Evolutionary conservation across 2,113 vertebrate genomes (phyloP).

Genomic region (Prinia subflava): DNA sequence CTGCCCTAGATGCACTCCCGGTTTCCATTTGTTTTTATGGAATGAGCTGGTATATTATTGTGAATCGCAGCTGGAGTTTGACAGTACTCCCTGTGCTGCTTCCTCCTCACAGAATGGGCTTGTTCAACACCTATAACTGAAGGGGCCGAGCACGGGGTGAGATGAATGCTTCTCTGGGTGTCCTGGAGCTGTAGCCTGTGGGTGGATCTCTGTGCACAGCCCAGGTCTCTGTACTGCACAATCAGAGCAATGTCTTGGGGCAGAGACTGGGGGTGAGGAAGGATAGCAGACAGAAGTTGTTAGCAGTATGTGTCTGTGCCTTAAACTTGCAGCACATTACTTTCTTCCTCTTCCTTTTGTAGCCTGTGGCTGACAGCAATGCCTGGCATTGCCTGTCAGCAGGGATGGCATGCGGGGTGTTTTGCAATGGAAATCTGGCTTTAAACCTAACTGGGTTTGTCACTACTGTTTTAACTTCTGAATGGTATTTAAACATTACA

Average conservation of each 20-base stretch:
- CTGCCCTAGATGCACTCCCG: not conserved
- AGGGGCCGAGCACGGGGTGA: not conserved
- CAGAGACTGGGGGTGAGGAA: not conserved
- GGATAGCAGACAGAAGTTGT: constrained; percentile 22
- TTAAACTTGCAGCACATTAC: constrained; percentile 29
- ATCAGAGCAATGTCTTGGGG: constrained; percentile 25
- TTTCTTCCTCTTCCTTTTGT: constrained; percentile 60
- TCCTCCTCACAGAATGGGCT: not conserved
- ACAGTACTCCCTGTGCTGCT: not conserved
- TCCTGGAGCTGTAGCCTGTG: not conserved
- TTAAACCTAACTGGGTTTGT: constrained; percentile 61
- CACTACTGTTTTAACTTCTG: constrained; percentile 53
- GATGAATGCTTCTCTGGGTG: not conserved
- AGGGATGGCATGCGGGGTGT: constrained; percentile 49
- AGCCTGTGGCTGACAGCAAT: constrained; percentile 51
- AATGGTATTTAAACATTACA: constrained; percentile 46
- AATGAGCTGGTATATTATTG: not conserved
- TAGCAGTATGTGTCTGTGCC: constrained; percentile 17
- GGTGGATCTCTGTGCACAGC: not conserved
- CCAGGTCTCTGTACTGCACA: not conserved
- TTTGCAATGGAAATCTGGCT: constrained; percentile 69
- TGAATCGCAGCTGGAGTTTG: not conserved
- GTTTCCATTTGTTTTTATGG: not conserved
- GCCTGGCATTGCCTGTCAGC: constrained; percentile 51
- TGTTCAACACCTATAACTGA: not conserved